These are phyloP conservation scores for Bursaphelenchus mucronatus DNA, from an alignment of 1,140 invertebrate species.

Conservation along the genomic window DNA sequence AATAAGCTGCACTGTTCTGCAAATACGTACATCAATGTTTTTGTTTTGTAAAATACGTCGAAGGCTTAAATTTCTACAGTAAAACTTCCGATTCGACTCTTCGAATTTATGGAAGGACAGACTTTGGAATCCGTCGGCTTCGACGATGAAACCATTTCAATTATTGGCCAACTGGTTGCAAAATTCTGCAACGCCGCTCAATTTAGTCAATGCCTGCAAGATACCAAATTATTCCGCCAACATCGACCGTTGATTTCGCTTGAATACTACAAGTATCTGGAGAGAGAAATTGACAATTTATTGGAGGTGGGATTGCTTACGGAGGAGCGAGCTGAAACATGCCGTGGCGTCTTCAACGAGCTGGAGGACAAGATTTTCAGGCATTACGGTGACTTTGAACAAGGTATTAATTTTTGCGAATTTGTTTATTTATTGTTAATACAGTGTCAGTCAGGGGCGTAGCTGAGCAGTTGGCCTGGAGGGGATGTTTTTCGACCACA, in stretches of 20 bases:
- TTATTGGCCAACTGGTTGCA: conserved; percentile 7
- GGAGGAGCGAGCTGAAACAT: neutral
- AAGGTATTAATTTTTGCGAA: no score
- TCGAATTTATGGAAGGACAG: conserved; percentile 11
- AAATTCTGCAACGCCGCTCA: conserved; percentile 14
- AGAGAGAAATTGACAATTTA: conserved; percentile 12
- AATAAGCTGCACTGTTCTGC: no score
- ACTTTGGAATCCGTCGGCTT: conserved; percentile 15
- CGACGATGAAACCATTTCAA: neutral
- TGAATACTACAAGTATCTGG: conserved; percentile 15
- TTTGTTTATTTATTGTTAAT: no score
- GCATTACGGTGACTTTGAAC: neutral
- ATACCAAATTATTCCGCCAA: neutral
- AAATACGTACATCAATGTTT: no score
- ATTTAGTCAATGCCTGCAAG: neutral
- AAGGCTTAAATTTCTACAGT: neutral
- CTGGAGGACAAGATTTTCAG: neutral
- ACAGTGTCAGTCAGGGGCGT: no score
- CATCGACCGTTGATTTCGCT: conserved; percentile 7
- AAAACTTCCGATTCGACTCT: conserved; percentile 16
- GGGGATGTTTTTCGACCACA: neutral
- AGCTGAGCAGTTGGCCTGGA: conserved; percentile 1
- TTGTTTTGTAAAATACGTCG: neutral
- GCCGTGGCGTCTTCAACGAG: neutral
- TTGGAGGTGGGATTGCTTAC: neutral